These are phyloP conservation scores for Nerophis ophidion DNA, from an alignment of 2,113 vertebrate genomes.

Conservation along the genomic window DNA sequence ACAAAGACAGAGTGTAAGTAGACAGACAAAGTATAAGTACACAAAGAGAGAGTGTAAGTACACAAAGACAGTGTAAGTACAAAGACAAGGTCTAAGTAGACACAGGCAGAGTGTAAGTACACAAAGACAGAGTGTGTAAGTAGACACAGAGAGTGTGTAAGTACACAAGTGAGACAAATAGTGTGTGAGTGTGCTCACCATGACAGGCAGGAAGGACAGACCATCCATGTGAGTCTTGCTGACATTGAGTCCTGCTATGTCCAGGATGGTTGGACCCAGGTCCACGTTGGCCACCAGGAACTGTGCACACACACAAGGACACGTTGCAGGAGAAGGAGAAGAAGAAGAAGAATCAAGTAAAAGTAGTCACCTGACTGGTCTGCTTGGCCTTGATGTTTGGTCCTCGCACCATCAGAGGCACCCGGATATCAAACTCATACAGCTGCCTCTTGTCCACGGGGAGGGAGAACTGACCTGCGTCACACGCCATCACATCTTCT, in stretches of 20 bases:
- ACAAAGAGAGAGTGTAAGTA: too few relatives aligned
- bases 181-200: slow-evolving; percentile 70
- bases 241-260: slow-evolving; percentile 83
- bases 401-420: slow-evolving; percentile 91
- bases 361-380: slow-evolving; percentile 76
- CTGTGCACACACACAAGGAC: slow-evolving; percentile 51
- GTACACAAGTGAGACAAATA: too few relatives aligned
- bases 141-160: too few relatives aligned
- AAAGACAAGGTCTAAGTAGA: too few relatives aligned
- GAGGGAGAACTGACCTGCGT: slow-evolving; percentile 91
- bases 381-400: slow-evolving; percentile 92
- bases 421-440: slow-evolving; percentile 96
- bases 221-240: slow-evolving; percentile 96
- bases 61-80: too few relatives aligned
- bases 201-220: slow-evolving; percentile 82
- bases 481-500: too few relatives aligned
- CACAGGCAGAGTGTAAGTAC: too few relatives aligned
- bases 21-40: too few relatives aligned
- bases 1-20: too few relatives aligned
- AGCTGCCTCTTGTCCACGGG: slow-evolving; percentile 95
- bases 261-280: slow-evolving; percentile 92
- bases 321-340: background rate
- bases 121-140: too few relatives aligned
- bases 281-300: slow-evolving; percentile 91
- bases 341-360: too few relatives aligned